Evolutionary conservation across 2,113 vertebrate genomes (phyloP).

Genomic region (Poicephalus gulielmi): DNA sequence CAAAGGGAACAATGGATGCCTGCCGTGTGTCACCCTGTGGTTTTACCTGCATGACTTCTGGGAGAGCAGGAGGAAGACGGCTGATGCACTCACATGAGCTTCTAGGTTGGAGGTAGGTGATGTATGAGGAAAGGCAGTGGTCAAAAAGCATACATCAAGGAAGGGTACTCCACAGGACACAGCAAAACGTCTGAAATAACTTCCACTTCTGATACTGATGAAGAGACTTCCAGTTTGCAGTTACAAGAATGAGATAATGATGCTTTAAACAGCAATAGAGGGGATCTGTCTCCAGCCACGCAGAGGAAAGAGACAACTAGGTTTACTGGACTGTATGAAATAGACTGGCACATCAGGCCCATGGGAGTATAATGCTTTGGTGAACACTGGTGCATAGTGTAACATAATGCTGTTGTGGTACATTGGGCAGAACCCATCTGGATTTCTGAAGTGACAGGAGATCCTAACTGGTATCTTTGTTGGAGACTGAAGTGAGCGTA

Average conservation of each 20-base stretch:
- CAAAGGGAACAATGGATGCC: accelerated
- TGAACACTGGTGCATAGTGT: not conserved
- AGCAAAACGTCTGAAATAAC: not conserved
- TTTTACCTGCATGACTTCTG: not conserved
- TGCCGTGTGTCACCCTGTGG: accelerated
- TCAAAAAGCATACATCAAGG: not conserved
- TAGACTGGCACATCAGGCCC: not conserved
- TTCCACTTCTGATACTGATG: not conserved
- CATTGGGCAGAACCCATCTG: not conserved
- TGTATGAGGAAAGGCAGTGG: not conserved
- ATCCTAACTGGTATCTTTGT: not conserved
- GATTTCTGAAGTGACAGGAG: not conserved
- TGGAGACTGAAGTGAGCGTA: not conserved
- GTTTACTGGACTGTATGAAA: not conserved
- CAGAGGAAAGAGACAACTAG: not conserved
- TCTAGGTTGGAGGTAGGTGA: not conserved
- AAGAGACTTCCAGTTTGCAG: not conserved
- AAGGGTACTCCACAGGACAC: not conserved
- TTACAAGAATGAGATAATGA: not conserved
- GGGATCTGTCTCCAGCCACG: not conserved
- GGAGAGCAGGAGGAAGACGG: not conserved
- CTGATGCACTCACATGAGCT: not conserved
- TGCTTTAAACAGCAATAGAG: not conserved
- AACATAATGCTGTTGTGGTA: not conserved
- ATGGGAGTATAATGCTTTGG: not conserved